A percentile compares a stretch with the other conserved stretches of the same genome.
phyloP scores from a whole-genome alignment of 2,113 vertebrate genomes.

The Fulmarus glacialis region DNA sequence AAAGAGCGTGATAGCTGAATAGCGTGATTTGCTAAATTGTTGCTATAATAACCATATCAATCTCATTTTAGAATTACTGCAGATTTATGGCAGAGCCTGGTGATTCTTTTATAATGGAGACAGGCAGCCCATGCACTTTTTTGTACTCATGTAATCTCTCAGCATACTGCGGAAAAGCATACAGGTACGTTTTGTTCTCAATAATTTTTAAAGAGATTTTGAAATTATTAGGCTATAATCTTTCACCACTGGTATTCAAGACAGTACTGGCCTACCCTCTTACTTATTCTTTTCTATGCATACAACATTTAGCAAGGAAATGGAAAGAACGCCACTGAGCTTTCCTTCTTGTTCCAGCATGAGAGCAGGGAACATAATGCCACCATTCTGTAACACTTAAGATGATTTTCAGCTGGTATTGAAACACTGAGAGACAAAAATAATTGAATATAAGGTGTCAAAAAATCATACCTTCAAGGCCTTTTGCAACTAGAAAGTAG shows the following conservation, averaged over 20 bases:
- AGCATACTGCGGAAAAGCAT: background rate
- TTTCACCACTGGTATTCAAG: background rate
- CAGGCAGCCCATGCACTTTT: background rate
- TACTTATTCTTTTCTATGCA: background rate
- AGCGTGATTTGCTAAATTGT: background rate
- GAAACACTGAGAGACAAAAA: background rate
- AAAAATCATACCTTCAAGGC: background rate
- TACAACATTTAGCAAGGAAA: background rate
- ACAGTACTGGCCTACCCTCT: background rate
- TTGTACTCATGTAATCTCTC: background rate
- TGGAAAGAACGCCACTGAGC: background rate
- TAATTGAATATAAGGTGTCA: background rate
- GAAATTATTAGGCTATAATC: background rate
- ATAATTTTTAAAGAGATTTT: background rate
- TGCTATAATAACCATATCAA: background rate
- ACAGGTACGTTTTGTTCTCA: background rate
- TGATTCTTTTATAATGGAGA: background rate
- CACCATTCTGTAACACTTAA: background rate
- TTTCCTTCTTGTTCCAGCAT: background rate
- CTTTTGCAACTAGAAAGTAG: background rate
- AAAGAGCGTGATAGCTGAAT: background rate
- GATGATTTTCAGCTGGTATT: background rate
- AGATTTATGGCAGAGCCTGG: background rate
- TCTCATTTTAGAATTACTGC: background rate
- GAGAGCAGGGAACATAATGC: background rate